Evolutionary conservation across 2,797 vertebrate species (phyloP).

Genomic region (Moxostoma hubbsi): DNA sequence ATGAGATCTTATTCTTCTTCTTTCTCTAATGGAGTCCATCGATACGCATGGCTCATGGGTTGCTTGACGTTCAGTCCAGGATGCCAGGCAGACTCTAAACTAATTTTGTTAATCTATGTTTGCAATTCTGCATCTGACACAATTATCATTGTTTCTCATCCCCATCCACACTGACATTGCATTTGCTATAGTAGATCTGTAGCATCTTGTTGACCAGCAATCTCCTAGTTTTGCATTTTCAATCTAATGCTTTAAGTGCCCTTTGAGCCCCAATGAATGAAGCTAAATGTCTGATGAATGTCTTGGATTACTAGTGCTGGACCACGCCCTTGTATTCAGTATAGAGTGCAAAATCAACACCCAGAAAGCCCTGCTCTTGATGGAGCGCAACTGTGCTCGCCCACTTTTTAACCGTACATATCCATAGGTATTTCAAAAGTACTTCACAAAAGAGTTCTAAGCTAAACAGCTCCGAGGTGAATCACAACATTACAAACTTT

Average conservation of each 20-base stretch:
- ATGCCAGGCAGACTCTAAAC: not conserved
- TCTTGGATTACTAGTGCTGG: not conserved
- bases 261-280: not conserved
- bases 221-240: not conserved
- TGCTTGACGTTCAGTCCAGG: not conserved
- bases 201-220: not conserved
- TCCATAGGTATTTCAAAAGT: too few species aligned
- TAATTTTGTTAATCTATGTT: not conserved
- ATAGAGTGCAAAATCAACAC: not conserved
- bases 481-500: not conserved
- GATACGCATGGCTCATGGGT: not conserved
- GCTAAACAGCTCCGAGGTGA: too few species aligned
- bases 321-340: not conserved
- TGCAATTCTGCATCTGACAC: not conserved
- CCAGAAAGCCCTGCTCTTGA: too few species aligned
- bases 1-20: slow-evolving; percentile 36
- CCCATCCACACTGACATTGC: not conserved
- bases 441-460: too few species aligned
- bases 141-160: not conserved
- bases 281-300: not conserved
- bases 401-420: too few species aligned
- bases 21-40: slow-evolving; percentile 27
- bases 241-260: not conserved
- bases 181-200: too few species aligned
- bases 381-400: too few species aligned